Evolutionary conservation across 1,140 invertebrate species (phyloP).

Genomic region (Drosophila equinoxialis): DNA sequence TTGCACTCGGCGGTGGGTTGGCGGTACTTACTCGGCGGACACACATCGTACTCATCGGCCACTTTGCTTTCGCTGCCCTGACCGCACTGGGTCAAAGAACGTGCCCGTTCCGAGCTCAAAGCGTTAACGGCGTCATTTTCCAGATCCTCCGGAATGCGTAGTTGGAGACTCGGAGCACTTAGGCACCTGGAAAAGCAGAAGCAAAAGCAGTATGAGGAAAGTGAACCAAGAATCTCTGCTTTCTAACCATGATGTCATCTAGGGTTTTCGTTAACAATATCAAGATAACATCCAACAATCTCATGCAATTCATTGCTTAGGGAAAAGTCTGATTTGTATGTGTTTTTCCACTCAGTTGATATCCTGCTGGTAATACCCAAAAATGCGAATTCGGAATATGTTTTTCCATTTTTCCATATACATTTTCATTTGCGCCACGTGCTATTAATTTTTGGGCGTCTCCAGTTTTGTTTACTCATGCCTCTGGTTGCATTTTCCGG

Average conservation of each 20-base stretch:
- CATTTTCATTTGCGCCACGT: constrained; percentile 27
- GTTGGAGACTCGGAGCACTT: constrained; percentile 47
- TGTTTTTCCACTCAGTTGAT: neutral
- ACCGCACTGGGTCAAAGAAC: constrained; percentile 60
- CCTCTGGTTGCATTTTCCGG: constrained; percentile 51
- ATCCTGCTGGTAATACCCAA: neutral
- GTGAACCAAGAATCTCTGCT: no score
- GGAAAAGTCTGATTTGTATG: no score
- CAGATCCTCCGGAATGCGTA: constrained; percentile 77
- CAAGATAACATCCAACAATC: no score
- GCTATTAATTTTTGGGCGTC: constrained; percentile 20
- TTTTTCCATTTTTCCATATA: constrained; percentile 30
- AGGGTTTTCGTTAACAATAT: no score
- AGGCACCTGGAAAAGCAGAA: constrained; percentile 58
- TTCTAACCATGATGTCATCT: no score
- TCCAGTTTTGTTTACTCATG: constrained; percentile 37
- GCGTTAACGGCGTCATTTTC: constrained; percentile 69
- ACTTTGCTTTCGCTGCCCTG: constrained; percentile 34
- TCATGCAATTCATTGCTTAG: no score
- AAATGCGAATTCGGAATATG: neutral
- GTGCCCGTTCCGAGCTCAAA: constrained; percentile 63
- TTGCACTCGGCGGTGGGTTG: constrained; percentile 96
- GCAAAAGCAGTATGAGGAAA: no score
- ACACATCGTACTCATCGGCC: constrained; percentile 82
- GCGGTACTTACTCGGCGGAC: constrained; percentile 91